Conservation (phyloP, 2,797 vertebrate genomes). For the Paedocypris micromegethes region DNA sequence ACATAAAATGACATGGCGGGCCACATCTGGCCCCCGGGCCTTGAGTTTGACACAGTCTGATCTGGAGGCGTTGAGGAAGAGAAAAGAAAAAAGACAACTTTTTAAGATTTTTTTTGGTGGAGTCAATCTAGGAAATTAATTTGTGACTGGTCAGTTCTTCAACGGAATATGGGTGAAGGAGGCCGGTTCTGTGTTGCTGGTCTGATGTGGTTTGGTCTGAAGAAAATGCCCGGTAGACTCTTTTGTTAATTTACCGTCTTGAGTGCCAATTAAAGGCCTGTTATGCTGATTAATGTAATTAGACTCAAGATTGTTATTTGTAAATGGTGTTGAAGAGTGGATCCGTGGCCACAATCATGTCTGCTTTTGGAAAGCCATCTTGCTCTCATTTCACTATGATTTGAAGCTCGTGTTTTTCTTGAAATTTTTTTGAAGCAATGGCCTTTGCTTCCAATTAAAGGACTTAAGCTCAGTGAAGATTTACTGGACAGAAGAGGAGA, state of each 20-base stretch:
- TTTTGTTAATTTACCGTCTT: constrained; percentile 48
- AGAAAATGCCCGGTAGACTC: background rate
- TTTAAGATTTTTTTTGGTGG: no score
- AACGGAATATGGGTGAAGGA: no score
- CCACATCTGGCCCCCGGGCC: no score
- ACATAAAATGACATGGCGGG: no score
- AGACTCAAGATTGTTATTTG: constrained; percentile 52
- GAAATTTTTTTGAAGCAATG: constrained; percentile 26
- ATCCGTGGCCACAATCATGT: background rate
- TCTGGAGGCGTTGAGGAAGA: no score
- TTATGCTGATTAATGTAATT: constrained; percentile 66
- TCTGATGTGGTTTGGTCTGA: background rate
- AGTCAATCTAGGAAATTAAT: no score
- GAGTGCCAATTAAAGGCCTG: constrained; percentile 58
- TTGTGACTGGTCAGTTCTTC: no score
- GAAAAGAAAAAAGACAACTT: no score
- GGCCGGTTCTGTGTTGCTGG: background rate
- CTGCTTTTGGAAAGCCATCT: background rate
- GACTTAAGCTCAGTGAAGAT: constrained; percentile 23
- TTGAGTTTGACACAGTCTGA: no score
- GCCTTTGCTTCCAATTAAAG: constrained; percentile 30
- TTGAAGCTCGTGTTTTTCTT: constrained; percentile 37
- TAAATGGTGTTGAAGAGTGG: constrained; percentile 27
- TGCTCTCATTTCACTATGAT: constrained; percentile 4
- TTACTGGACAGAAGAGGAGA: constrained; percentile 14